Evolutionary conservation across 2,113 vertebrate genomes (phyloP).

Genomic region (Microcebus griseorufus): DNA sequence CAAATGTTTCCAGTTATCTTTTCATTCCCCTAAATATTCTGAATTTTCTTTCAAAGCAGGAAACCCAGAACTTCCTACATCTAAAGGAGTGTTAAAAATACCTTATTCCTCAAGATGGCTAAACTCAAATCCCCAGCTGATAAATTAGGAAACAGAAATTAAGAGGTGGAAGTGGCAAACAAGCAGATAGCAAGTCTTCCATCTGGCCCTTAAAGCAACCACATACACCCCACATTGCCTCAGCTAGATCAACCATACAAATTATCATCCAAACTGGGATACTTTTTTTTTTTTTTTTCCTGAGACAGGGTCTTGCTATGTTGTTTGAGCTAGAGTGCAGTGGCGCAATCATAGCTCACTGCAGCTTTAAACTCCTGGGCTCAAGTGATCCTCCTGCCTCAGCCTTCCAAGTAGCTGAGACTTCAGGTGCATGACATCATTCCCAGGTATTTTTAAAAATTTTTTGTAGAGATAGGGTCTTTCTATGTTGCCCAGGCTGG

Average conservation of each 20-base stretch:
- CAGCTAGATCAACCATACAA: background rate
- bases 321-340: too few species aligned
- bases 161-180: background rate
- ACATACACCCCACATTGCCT: background rate
- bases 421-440: too few species aligned
- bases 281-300: background rate
- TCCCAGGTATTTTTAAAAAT: too few species aligned
- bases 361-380: too few species aligned
- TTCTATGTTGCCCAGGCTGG: too few species aligned
- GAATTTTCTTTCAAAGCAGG: constrained; percentile 59
- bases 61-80: constrained; percentile 6
- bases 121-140: background rate
- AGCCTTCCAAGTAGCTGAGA: too few species aligned
- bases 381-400: too few species aligned
- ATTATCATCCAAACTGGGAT: background rate
- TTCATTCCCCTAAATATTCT: constrained; percentile 46
- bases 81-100: constrained; percentile 47
- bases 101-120: constrained; percentile 37
- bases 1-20: constrained; percentile 45
- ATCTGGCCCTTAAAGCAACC: background rate
- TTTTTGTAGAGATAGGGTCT: too few species aligned
- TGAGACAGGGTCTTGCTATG: too few species aligned
- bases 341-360: too few species aligned
- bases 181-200: constrained; percentile 25
- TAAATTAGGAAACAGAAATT: constrained; percentile 37